Evolutionary conservation across 2,797 vertebrate species (phyloP).

Genomic region (Parambassis ranga): DNA sequence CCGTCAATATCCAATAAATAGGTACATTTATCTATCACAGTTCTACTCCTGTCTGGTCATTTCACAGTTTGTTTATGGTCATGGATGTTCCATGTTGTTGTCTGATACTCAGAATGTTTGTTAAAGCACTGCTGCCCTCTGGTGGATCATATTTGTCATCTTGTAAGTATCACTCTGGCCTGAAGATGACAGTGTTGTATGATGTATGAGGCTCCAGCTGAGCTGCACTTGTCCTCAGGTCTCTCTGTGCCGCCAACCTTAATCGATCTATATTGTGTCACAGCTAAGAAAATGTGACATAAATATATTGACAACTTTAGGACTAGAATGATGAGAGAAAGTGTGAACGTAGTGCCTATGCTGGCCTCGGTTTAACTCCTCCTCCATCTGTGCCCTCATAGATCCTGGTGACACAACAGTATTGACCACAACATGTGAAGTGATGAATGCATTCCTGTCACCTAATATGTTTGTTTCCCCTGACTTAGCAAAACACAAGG

Average conservation of each 20-base stretch:
- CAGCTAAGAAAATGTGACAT: too few relatives aligned
- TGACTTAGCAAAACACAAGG: neutral
- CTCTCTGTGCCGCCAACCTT: neutral
- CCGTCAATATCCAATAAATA: conserved; percentile 87
- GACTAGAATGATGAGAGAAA: too few relatives aligned
- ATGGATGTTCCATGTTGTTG: too few relatives aligned
- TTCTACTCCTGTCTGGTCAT: conserved; percentile 17
- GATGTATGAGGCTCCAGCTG: neutral
- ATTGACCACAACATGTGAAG: neutral
- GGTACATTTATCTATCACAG: conserved; percentile 84
- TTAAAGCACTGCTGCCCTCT: conserved; percentile 51
- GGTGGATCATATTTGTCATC: neutral
- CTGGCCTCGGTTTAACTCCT: neutral
- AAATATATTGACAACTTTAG: too few relatives aligned
- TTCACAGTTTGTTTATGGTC: too few relatives aligned
- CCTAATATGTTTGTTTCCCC: neutral
- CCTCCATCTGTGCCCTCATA: neutral
- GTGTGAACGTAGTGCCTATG: too few relatives aligned
- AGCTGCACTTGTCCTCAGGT: neutral
- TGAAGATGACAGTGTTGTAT: conserved; percentile 27
- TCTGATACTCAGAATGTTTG: neutral
- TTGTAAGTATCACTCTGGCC: neutral
- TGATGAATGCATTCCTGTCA: neutral
- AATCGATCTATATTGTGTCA: too few relatives aligned
- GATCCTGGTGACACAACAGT: neutral